These are phyloP conservation scores for Osedax fenrisi DNA, from an alignment of 2,888 invertebrate species.

Conservation along the genomic window DNA sequence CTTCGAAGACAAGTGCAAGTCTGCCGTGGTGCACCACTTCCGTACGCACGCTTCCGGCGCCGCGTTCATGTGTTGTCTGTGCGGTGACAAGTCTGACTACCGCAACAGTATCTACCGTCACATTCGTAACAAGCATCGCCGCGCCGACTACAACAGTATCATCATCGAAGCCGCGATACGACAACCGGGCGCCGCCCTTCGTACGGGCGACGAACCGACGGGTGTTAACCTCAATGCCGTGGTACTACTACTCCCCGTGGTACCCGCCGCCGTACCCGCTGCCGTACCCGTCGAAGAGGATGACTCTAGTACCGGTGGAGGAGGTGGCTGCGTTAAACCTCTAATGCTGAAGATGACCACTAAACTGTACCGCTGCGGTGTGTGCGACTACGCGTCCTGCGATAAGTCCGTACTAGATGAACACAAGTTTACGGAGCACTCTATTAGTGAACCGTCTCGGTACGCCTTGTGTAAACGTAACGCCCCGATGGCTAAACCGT, in stretches of 20 bases:
- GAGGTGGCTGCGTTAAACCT: neutral
- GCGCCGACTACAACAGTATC: slow-evolving; percentile 36
- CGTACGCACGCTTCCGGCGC: slow-evolving; percentile 32
- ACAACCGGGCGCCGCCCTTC: neutral
- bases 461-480: neutral
- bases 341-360: neutral
- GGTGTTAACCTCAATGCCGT: neutral
- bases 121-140: slow-evolving; percentile 39
- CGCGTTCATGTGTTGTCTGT: slow-evolving; percentile 43
- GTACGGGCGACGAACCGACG: neutral
- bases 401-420: slow-evolving; percentile 2
- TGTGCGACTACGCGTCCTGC: slow-evolving; percentile 1
- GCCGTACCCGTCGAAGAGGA: neutral
- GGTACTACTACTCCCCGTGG: neutral
- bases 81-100: slow-evolving; percentile 49
- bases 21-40: slow-evolving; percentile 42
- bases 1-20: slow-evolving; percentile 52
- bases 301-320: neutral
- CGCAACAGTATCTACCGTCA: slow-evolving; percentile 49
- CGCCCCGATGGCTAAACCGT: slow-evolving; percentile 35
- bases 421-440: slow-evolving; percentile 14
- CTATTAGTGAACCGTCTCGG: neutral
- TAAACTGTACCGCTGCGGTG: slow-evolving; percentile 3
- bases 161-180: neutral
- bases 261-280: neutral